A percentile compares a stretch with the other conserved stretches of the same genome.
phyloP scores from a whole-genome alignment of 2,797 vertebrate species.

The Syncerus caffer region DNA sequence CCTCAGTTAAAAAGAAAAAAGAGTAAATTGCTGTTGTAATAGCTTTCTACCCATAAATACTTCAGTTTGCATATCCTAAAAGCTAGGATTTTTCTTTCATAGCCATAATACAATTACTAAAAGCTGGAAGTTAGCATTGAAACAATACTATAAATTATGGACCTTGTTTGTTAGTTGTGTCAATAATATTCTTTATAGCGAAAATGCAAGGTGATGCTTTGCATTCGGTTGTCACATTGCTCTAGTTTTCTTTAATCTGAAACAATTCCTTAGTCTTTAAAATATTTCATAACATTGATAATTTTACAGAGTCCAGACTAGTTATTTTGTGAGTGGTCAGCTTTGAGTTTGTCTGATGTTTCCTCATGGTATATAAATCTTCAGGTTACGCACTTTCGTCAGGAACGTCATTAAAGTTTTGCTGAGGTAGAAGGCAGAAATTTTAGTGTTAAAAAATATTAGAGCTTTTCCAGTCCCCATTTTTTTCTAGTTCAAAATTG shows the following conservation, averaged over 20 bases:
- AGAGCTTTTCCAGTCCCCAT: background rate
- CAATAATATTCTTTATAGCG: background rate
- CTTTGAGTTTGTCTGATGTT: background rate
- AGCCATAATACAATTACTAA: background rate
- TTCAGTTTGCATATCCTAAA: background rate
- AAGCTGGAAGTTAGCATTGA: background rate
- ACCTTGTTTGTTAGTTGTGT: background rate
- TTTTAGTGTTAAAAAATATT: background rate
- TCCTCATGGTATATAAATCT: background rate
- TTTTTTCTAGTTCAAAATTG: background rate
- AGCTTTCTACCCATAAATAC: background rate
- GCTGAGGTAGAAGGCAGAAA: conserved; percentile 2
- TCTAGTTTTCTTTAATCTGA: background rate
- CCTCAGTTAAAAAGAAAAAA: background rate
- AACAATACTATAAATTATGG: background rate
- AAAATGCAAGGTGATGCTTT: background rate
- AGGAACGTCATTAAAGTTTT: background rate
- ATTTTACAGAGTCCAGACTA: background rate
- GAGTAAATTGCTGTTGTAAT: background rate
- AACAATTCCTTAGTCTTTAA: background rate
- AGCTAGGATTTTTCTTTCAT: background rate
- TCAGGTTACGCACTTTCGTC: background rate
- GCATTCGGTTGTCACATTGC: background rate
- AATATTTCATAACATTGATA: background rate
- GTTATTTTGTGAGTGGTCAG: background rate